phyloP scores from a whole-genome alignment of 2,113 vertebrate species.

The Stercorarius parasiticus region DNA sequence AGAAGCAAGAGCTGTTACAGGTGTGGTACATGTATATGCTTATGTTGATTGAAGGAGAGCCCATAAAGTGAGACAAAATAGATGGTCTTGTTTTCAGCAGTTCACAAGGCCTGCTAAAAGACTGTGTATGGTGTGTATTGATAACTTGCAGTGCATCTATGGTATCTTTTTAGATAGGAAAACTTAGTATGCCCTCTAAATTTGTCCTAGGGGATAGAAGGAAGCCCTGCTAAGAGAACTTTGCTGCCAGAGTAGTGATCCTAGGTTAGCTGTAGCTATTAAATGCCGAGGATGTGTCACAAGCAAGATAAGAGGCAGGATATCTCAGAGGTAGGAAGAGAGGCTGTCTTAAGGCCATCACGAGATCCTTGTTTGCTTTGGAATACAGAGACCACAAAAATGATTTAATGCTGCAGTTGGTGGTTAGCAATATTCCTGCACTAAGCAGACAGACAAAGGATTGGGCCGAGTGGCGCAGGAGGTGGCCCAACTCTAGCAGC shows the following conservation, averaged over 20 bases:
- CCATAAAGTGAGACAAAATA: not conserved
- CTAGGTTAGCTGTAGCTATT: not conserved
- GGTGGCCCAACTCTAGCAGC: not conserved
- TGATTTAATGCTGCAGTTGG: not conserved
- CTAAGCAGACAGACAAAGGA: not conserved
- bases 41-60: not conserved
- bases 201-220: not conserved
- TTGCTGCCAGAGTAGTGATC: not conserved
- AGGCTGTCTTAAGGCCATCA: not conserved
- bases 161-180: not conserved
- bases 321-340: not conserved
- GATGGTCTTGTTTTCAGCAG: not conserved
- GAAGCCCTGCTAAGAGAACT: not conserved
- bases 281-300: not conserved
- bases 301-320: not conserved
- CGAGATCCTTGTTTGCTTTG: not conserved
- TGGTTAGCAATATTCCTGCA: not conserved
- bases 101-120: not conserved
- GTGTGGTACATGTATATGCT: not conserved
- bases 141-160: not conserved
- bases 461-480: not conserved
- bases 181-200: not conserved
- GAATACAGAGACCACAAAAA: not conserved
- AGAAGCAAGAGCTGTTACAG: not conserved
- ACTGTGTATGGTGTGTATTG: not conserved